Conservation (phyloP, 53 echinoderm and acorn worm genomes). For the Paracentrotus lividus region DNA sequence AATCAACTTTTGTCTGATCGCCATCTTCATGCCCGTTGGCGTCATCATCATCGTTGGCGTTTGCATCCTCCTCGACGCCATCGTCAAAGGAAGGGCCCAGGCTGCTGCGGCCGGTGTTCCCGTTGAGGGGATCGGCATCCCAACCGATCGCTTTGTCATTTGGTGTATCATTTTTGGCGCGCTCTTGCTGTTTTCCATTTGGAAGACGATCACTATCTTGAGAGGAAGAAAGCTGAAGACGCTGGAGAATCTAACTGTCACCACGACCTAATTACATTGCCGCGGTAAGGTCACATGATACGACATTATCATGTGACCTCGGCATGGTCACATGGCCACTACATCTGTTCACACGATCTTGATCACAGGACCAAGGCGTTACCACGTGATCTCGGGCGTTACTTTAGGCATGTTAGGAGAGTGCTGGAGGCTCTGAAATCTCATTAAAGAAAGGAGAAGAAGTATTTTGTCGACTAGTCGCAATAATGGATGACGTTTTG, state of each 20-base stretch:
- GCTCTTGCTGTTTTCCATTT: not conserved
- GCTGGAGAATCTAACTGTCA: not conserved
- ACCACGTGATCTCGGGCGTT: no score
- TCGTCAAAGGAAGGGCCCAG: not conserved
- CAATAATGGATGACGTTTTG: no score
- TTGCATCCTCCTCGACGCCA: constrained; percentile 9
- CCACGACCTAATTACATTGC: no score
- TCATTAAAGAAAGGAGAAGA: no score
- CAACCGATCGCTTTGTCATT: not conserved
- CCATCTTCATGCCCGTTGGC: constrained; percentile 49
- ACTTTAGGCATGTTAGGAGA: no score
- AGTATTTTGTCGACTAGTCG: no score
- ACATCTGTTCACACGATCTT: no score
- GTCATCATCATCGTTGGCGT: constrained; percentile 38
- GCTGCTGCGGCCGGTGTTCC: not conserved
- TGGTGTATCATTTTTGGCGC: not conserved
- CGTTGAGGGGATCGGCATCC: not conserved
- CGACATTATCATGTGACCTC: no score
- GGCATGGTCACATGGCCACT: no score
- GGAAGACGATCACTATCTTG: not conserved
- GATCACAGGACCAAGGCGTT: no score
- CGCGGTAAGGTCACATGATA: no score
- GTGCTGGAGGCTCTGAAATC: no score
- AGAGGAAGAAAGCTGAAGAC: not conserved
- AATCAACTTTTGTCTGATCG: constrained; percentile 51